A percentile compares a stretch with the other conserved stretches of the same genome.
Evolutionary conservation across 2,888 invertebrate species (phyloP).

Genomic region (Drosophila lacicola): DNA sequence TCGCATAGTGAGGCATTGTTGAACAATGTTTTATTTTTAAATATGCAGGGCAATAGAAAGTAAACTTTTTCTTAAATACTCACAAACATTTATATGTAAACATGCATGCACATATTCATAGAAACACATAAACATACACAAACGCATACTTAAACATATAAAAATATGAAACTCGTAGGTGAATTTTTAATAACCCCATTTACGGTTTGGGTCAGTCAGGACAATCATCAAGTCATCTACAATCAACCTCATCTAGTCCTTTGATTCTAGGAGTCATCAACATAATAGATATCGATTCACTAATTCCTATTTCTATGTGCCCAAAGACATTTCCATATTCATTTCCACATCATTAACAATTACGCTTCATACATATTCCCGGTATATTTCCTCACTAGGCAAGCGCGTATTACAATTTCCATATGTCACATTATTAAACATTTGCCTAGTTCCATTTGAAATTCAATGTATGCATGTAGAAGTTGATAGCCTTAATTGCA

Average conservation of each 20-base stretch:
- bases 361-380: neutral
- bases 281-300: neutral
- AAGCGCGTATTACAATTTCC: slow-evolving; percentile 8
- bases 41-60: too few species aligned
- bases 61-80: too few species aligned
- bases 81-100: too few species aligned
- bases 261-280: neutral
- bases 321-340: neutral
- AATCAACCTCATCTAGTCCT: neutral
- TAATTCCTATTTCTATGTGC: neutral
- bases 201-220: too few species aligned
- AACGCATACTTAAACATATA: too few species aligned
- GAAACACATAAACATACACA: too few species aligned
- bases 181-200: too few species aligned
- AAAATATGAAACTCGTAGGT: too few species aligned
- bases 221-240: too few species aligned
- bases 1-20: too few species aligned
- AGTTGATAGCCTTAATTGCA: slow-evolving; percentile 69
- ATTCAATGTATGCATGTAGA: slow-evolving; percentile 55
- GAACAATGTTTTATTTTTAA: too few species aligned
- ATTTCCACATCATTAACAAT: slow-evolving; percentile 5
- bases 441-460: slow-evolving; percentile 46
- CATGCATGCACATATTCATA: too few species aligned
- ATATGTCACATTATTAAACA: slow-evolving; percentile 37
- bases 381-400: neutral